Evolutionary conservation across 2,113 vertebrate genomes (phyloP).

Genomic region (Zosterops pallidus): DNA sequence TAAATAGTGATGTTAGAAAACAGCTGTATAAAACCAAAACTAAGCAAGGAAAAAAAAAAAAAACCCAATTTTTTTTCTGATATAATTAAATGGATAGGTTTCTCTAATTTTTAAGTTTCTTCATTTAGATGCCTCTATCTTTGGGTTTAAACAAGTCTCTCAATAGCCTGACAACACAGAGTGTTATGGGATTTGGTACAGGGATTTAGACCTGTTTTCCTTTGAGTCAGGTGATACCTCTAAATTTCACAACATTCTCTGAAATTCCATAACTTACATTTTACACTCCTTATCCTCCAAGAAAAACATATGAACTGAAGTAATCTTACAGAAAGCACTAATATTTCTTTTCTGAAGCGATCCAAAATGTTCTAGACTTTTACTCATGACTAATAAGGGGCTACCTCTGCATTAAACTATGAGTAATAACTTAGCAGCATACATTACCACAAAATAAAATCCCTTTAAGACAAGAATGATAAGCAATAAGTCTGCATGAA

Average conservation of each 20-base stretch:
- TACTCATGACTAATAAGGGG: neutral
- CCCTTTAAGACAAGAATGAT: neutral
- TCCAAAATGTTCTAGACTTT: neutral
- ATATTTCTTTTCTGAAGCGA: neutral
- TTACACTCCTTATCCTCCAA: neutral
- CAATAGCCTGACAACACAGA: neutral
- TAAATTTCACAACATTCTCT: neutral
- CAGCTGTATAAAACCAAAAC: neutral
- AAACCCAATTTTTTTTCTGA: neutral
- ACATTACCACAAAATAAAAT: neutral
- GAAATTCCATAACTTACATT: neutral
- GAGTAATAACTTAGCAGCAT: neutral
- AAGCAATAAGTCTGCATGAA: neutral
- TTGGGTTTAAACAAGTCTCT: neutral
- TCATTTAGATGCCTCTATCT: neutral
- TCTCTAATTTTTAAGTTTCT: neutral
- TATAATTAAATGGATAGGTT: neutral
- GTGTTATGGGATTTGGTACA: neutral
- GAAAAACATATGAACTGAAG: neutral
- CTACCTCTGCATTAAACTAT: neutral
- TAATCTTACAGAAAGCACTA: neutral
- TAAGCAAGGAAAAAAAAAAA: neutral
- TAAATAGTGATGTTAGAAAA: neutral
- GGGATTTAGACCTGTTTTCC: neutral
- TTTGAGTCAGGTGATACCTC: neutral